These are phyloP conservation scores for Desmodus rotundus DNA, from an alignment of 2,113 vertebrate genomes.

Conservation along the genomic window DNA sequence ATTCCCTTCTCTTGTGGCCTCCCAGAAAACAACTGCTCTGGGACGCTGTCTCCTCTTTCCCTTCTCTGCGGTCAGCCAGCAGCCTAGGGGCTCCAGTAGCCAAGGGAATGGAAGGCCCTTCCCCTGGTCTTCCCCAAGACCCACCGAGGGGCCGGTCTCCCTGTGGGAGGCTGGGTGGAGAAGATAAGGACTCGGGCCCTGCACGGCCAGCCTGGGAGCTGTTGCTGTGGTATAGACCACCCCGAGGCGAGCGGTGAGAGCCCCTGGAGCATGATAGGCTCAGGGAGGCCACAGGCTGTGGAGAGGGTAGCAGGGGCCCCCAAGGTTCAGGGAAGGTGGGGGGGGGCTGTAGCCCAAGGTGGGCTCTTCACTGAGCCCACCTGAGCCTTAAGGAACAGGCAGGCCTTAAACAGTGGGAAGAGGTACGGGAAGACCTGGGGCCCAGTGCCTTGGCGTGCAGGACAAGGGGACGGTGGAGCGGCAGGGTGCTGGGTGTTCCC, in stretches of 20 bases:
- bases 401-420: background rate
- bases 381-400: background rate
- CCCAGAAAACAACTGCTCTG: background rate
- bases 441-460: background rate
- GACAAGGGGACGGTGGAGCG: background rate
- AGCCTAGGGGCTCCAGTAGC: background rate
- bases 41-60: background rate
- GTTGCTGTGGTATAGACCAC: accelerated
- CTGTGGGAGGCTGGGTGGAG: background rate
- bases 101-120: background rate
- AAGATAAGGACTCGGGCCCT: background rate
- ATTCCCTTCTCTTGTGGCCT: background rate
- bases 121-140: background rate
- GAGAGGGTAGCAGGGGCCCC: background rate
- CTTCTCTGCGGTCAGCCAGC: background rate
- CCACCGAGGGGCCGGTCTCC: background rate
- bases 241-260: background rate
- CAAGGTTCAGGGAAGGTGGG: background rate
- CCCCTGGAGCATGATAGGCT: background rate
- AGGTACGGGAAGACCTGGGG: background rate
- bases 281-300: accelerated
- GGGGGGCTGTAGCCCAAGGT: background rate
- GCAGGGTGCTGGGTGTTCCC: background rate
- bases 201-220: background rate
- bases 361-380: background rate